Evolutionary conservation across 2,888 invertebrate species (phyloP), one percentile per base, ranked within the genome.

Genomic region (Cantharis rufa): DNA sequence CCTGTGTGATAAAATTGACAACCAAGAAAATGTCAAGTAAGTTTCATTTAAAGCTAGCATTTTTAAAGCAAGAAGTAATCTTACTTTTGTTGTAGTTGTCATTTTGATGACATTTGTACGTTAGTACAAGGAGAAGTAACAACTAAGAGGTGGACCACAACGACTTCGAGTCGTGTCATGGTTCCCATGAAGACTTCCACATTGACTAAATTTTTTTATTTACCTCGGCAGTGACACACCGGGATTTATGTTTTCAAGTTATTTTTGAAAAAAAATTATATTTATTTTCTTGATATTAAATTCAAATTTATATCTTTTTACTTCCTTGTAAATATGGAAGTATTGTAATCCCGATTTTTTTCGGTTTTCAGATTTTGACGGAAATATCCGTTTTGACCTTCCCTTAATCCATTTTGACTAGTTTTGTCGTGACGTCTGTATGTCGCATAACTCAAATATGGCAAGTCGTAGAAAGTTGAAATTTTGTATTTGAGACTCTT

Each of bases 41-140:
- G 81, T 61, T 75, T 70, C 11, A 0, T 83, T 83, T 2, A n/a
- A 2, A 48, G 2, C n/a, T 48, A 11, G 5, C 7, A 48, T n/a
- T 32, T 48, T 88, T 75, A 79, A 81, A 7, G 74, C 80, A 21
- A 74, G 80, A 66, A 82, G 81, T 24, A 24, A 79, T 76, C 85
- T 86, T 82, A 82, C 80, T 61, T 75, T 71, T 24, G 1, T 83
- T 83, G 21, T 70, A 85, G 85, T 16, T 72, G 73, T 66, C 85
- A 86, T 76, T 85, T 86, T 73, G 79, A 80, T n/a, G 86, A 86
- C 9, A 86, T 86, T 69, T 86, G 85, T 69, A 86, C 85, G 2
- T 63, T 76, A 63, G 82, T 83, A 10, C 72, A 81, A 7, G 24
- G 79, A 2, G 82, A 82, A 69, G 84, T 86, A 1, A 82, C 81